These are phyloP conservation scores for Caenorhabditis wallacei DNA, from an alignment of 2,888 invertebrate genomes.

Conservation along the genomic window DNA sequence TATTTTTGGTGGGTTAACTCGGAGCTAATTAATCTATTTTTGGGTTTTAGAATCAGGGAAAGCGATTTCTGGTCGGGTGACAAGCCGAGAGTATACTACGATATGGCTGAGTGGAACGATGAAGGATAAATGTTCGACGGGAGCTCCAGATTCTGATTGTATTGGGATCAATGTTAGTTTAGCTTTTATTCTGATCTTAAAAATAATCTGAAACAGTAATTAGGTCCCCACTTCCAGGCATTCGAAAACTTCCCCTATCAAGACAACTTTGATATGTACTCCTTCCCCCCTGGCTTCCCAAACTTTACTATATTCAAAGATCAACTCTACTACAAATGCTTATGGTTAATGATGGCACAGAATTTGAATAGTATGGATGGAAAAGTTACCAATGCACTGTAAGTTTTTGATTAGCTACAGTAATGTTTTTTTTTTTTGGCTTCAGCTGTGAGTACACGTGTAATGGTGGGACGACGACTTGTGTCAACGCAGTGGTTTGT, in stretches of 20 bases:
- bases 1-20: neutral
- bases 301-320: neutral
- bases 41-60: neutral
- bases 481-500: neutral
- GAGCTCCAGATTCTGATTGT: neutral
- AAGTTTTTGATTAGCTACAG: neutral
- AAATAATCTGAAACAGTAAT: neutral
- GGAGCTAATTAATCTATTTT: neutral
- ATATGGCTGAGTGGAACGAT: slow-evolving; percentile 22
- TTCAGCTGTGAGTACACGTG: neutral
- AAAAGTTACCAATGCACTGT: neutral
- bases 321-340: neutral
- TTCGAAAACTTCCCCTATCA: slow-evolving; percentile 5
- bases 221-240: too few species aligned
- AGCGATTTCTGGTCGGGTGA: neutral
- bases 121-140: neutral
- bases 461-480: neutral
- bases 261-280: slow-evolving; percentile 7
- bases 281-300: slow-evolving; percentile 5
- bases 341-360: neutral
- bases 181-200: neutral
- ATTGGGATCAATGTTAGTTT: neutral
- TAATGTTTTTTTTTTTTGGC: neutral
- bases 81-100: neutral
- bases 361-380: neutral